Evolutionary conservation across 2,888 invertebrate species (phyloP).

Genomic region (Myopa tessellatipennis): DNA sequence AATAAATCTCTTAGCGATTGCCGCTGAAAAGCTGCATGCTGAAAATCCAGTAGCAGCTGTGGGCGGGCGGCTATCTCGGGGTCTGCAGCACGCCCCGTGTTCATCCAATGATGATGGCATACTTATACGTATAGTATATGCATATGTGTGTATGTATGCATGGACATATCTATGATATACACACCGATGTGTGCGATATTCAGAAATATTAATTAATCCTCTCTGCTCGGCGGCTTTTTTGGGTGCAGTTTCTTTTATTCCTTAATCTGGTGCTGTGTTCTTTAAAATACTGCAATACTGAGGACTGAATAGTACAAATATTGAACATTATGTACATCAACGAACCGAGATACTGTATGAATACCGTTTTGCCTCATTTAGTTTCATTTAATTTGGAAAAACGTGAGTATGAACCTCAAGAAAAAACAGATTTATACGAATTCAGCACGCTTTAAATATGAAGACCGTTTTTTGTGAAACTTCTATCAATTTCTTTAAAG

Average conservation of each 20-base stretch:
- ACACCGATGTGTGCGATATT: neutral
- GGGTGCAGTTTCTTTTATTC: neutral
- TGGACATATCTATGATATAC: too few relatives aligned
- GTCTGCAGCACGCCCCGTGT: neutral
- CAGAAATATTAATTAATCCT: conserved; percentile 40
- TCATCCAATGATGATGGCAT: neutral
- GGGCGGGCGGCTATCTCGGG: neutral
- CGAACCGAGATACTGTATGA: too few relatives aligned
- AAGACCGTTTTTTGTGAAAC: too few relatives aligned
- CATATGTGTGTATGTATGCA: too few relatives aligned
- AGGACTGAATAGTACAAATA: too few relatives aligned
- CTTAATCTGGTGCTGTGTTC: neutral
- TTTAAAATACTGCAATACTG: neutral
- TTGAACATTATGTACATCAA: too few relatives aligned
- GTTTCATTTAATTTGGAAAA: too few relatives aligned
- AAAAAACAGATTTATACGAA: too few relatives aligned
- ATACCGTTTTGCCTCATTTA: too few relatives aligned
- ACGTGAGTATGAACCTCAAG: too few relatives aligned
- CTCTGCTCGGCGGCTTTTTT: neutral
- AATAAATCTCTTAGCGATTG: conserved; percentile 31
- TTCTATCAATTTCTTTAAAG: too few relatives aligned
- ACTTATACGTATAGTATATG: neutral
- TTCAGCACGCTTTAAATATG: too few relatives aligned
- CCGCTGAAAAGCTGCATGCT: neutral
- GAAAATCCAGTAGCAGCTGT: neutral